Percentiles rank a stretch among this genome's conserved stretches.
phyloP scores from a whole-genome alignment of 2,888 invertebrate species.

The Agonum fuliginosum region DNA sequence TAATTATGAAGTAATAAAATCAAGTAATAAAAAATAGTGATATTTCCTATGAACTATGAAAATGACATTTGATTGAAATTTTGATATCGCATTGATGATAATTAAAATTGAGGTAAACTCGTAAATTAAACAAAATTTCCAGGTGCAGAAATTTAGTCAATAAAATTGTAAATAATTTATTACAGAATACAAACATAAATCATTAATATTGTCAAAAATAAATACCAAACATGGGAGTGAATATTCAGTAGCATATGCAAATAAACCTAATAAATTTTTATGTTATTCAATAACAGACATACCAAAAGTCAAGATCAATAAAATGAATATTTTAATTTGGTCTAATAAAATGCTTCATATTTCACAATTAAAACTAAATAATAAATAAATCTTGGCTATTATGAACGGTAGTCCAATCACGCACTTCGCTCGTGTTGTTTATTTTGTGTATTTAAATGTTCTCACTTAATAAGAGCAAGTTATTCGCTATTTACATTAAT shows the following conservation, averaged over 20 bases:
- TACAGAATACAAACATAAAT: not conserved
- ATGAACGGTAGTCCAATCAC: not conserved
- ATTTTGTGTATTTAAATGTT: conserved; percentile 9
- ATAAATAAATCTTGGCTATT: too few relatives aligned
- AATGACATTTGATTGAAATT: not conserved
- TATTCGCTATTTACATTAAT: not conserved
- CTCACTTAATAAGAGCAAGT: conserved; percentile 3
- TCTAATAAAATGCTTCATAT: not conserved
- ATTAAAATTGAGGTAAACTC: not conserved
- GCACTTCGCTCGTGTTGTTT: conserved; percentile 5
- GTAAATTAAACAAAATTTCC: not conserved
- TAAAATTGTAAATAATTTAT: not conserved
- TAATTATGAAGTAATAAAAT: not conserved
- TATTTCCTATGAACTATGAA: not conserved
- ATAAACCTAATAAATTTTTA: too few relatives aligned
- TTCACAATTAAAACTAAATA: not conserved
- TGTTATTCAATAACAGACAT: too few relatives aligned
- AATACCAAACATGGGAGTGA: not conserved
- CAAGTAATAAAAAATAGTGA: too few relatives aligned
- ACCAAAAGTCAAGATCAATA: too few relatives aligned
- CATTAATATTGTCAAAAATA: not conserved
- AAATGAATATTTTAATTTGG: too few relatives aligned
- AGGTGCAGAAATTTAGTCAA: not conserved
- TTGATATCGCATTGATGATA: not conserved
- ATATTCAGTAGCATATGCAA: too few relatives aligned